These are phyloP conservation scores for Clavelina lepadiformis DNA, from an alignment of 23 tunicate genomes.

Conservation along the genomic window DNA sequence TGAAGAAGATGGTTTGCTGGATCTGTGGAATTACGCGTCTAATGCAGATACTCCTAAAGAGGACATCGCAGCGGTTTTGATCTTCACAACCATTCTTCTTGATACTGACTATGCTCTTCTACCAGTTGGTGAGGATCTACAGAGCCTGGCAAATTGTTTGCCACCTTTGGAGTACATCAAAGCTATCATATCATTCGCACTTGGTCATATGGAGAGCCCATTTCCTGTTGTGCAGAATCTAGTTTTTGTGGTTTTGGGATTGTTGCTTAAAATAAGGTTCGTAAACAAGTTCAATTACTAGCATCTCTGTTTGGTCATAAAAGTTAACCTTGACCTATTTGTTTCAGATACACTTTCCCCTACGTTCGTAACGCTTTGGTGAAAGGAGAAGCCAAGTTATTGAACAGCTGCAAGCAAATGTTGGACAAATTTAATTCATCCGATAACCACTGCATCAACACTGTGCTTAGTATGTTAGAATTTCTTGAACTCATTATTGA, in stretches of 20 bases:
- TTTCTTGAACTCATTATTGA: constrained; percentile 12
- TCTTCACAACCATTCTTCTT: constrained; percentile 35
- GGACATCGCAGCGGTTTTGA: constrained; percentile 43
- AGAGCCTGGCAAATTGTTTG: constrained; percentile 14
- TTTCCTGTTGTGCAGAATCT: constrained; percentile 19
- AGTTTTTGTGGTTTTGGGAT: constrained; percentile 22
- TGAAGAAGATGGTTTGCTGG: constrained; percentile 40
- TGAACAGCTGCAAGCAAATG: background rate
- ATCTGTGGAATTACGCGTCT: constrained; percentile 41
- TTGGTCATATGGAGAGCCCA: constrained; percentile 10
- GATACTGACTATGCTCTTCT: constrained; percentile 29
- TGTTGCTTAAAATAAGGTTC: constrained; percentile 2
- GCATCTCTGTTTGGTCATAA: background rate
- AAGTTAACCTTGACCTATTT: too few species aligned
- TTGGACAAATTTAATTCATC: constrained; percentile 12
- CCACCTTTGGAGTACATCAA: constrained; percentile 22
- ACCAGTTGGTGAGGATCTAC: constrained; percentile 2
- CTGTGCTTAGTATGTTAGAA: constrained; percentile 7
- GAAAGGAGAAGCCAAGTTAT: constrained; percentile 5
- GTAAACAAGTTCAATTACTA: background rate
- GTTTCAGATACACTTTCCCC: constrained; percentile 21
- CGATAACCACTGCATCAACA: constrained; percentile 4
- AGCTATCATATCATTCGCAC: constrained; percentile 21
- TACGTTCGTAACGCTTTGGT: constrained; percentile 21
- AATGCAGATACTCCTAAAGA: constrained; percentile 18